Percentiles rank a stretch among this genome's conserved stretches.
Evolutionary conservation across 2,888 invertebrate species (phyloP).

Genomic region (Pollenia labialis): DNA sequence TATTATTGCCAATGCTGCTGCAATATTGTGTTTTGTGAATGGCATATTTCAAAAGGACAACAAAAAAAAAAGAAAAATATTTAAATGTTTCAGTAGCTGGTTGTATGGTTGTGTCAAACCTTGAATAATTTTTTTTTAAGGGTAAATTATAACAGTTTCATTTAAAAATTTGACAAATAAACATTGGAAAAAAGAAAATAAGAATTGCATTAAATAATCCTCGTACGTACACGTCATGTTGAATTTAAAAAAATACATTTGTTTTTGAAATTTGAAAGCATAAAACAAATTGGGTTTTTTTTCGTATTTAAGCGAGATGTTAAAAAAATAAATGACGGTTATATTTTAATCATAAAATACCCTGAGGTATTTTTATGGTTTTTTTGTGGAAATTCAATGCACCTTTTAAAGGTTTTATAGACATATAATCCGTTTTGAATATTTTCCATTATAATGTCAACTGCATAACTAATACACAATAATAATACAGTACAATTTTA

Average conservation of each 20-base stretch:
- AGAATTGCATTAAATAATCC: slow-evolving; percentile 43
- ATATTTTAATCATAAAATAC: slow-evolving; percentile 26
- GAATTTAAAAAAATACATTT: slow-evolving; percentile 32
- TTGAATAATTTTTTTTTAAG: slow-evolving; percentile 65
- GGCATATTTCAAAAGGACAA: slow-evolving; percentile 52
- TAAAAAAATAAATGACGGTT: neutral
- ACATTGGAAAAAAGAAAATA: slow-evolving; percentile 15
- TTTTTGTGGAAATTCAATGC: neutral
- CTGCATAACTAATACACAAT: neutral
- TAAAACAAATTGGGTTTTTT: neutral
- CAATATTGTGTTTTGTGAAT: slow-evolving; percentile 47
- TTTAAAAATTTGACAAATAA: slow-evolving; percentile 61
- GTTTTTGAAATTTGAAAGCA: slow-evolving; percentile 16
- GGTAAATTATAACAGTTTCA: slow-evolving; percentile 54
- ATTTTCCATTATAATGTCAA: neutral
- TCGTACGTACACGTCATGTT: slow-evolving; percentile 52
- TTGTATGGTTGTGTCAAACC: slow-evolving; percentile 36
- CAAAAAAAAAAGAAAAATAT: slow-evolving; percentile 15
- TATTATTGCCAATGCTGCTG: slow-evolving; percentile 22
- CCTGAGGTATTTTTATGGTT: slow-evolving; percentile 9
- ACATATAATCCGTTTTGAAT: neutral
- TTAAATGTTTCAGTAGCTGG: neutral
- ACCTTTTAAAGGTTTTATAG: neutral
- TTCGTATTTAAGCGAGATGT: neutral
- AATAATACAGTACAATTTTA: neutral